Percentiles rank a stretch among this genome's conserved stretches.
Evolutionary conservation across 2,888 invertebrate genomes (phyloP).

Genomic region (Ashinkailepas kermadecensis): DNA sequence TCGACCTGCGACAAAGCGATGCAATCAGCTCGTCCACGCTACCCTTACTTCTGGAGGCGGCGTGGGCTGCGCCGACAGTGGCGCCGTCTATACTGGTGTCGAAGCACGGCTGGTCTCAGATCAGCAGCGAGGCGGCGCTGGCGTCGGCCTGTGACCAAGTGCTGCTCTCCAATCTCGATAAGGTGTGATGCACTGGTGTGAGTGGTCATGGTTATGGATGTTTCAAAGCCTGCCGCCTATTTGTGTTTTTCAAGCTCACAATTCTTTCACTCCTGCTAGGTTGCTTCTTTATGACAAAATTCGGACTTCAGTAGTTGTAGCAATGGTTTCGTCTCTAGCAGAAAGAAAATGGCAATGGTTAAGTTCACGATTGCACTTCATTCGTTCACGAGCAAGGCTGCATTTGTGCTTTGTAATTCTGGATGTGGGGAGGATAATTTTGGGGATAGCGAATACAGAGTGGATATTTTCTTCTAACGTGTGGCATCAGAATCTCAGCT

Average conservation of each 20-base stretch:
- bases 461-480: too few relatives aligned
- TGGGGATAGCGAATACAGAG: too few relatives aligned
- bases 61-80: not conserved
- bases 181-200: not conserved
- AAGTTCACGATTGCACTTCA: too few relatives aligned
- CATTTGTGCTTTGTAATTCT: too few relatives aligned
- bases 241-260: too few relatives aligned
- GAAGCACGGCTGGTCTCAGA: not conserved
- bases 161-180: not conserved
- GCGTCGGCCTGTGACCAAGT: not conserved
- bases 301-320: not conserved
- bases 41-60: conserved; percentile 3
- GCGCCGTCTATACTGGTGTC: conserved; percentile 2
- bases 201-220: too few relatives aligned
- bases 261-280: not conserved
- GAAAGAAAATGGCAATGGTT: not conserved
- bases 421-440: too few relatives aligned
- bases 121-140: not conserved
- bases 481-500: too few relatives aligned
- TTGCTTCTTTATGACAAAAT: not conserved
- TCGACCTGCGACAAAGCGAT: not conserved
- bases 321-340: not conserved
- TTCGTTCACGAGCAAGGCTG: too few relatives aligned
- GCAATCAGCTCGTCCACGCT: not conserved
- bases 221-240: too few relatives aligned